Evolutionary conservation across 2,888 invertebrate genomes (phyloP).

Genomic region (Leptinotarsa tumamoca): DNA sequence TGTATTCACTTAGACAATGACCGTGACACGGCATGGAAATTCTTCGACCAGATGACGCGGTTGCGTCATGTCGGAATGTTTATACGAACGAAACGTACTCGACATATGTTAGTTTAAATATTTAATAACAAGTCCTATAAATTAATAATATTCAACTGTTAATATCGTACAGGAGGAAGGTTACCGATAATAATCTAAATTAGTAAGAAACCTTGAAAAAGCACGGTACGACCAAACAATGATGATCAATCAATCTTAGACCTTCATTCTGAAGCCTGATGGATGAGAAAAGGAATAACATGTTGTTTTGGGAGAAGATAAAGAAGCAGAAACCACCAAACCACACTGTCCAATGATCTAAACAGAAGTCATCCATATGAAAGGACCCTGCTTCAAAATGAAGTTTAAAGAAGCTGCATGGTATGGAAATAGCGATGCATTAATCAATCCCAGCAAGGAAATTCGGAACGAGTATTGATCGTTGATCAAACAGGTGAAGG

Average conservation of each 20-base stretch:
- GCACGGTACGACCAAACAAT: not conserved
- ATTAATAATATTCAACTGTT: not conserved
- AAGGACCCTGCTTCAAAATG: too few relatives aligned
- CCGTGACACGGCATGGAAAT: conserved; percentile 52
- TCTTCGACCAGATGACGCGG: conserved; percentile 55
- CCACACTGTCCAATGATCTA: too few relatives aligned
- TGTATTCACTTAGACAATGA: conserved; percentile 34
- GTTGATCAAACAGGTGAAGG: too few relatives aligned
- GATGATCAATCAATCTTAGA: not conserved
- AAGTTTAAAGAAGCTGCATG: too few relatives aligned
- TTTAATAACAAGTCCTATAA: conserved; percentile 6
- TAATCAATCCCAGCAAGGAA: too few relatives aligned
- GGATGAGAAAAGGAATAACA: too few relatives aligned
- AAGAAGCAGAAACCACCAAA: too few relatives aligned
- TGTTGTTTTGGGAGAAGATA: too few relatives aligned
- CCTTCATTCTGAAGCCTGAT: too few relatives aligned
- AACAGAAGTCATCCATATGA: too few relatives aligned
- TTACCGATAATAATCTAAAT: not conserved
- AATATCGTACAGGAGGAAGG: not conserved
- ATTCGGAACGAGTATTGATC: too few relatives aligned
- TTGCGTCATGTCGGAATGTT: conserved; percentile 47
- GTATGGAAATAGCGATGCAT: too few relatives aligned
- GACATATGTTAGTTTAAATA: conserved; percentile 9
- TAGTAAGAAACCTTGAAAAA: not conserved
- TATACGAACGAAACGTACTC: conserved; percentile 20